phyloP scores from a whole-genome alignment of 2,113 vertebrate genomes.

The Halcyon senegalensis region DNA sequence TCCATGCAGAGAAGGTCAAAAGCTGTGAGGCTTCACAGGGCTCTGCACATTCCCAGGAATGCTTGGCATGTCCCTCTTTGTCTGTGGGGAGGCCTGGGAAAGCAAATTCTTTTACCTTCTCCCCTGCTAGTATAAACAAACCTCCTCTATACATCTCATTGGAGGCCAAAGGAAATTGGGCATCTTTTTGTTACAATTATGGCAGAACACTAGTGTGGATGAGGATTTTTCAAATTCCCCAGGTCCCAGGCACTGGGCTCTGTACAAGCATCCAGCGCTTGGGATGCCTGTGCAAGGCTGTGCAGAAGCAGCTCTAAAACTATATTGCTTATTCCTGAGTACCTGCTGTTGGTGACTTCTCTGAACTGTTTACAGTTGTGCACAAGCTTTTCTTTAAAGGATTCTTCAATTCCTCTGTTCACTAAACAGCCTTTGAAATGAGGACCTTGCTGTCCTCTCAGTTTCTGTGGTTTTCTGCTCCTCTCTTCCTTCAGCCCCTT shows the following conservation, averaged over 20 bases:
- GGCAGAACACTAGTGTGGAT: neutral
- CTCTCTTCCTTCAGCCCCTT: neutral
- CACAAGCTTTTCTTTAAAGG: neutral
- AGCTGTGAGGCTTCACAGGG: neutral
- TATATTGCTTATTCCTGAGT: neutral
- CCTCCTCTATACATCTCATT: neutral
- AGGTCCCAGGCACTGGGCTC: neutral
- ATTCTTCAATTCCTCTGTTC: neutral
- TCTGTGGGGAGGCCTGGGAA: neutral
- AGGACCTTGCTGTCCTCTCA: neutral
- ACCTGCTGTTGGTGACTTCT: neutral
- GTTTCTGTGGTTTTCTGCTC: neutral
- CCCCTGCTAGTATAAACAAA: neutral
- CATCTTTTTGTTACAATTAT: neutral
- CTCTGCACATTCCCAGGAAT: neutral
- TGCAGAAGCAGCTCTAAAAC: neutral
- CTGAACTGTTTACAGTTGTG: neutral
- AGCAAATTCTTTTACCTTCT: neutral
- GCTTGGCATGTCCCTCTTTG: neutral
- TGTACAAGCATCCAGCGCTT: neutral
- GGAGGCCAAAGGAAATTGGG: fast-evolving
- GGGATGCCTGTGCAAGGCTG: neutral
- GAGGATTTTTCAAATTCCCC: neutral
- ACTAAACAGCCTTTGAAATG: neutral
- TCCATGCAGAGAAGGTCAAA: neutral